These are phyloP conservation scores for Linnaemya vulpina DNA, from an alignment of 2,888 invertebrate species.

Conservation along the genomic window DNA sequence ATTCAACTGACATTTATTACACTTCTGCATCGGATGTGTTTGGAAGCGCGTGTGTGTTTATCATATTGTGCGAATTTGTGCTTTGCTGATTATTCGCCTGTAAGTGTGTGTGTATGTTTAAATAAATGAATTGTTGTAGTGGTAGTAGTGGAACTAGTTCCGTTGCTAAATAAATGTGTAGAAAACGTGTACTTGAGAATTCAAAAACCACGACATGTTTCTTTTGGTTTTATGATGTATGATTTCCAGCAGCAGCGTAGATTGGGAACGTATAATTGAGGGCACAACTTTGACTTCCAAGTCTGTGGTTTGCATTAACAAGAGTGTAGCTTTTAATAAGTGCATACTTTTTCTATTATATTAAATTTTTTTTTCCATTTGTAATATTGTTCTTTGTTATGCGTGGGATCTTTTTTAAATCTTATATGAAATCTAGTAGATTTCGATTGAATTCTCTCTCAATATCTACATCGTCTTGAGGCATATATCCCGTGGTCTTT, in stretches of 20 bases:
- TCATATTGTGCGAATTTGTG: conserved; percentile 46
- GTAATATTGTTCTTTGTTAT: too few relatives aligned
- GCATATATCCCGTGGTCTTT: too few relatives aligned
- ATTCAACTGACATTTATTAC: conserved; percentile 71
- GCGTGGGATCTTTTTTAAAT: too few relatives aligned
- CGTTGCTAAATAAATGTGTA: conserved; percentile 73
- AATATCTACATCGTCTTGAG: too few relatives aligned
- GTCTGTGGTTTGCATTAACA: neutral
- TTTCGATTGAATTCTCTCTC: too few relatives aligned
- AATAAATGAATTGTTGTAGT: too few relatives aligned
- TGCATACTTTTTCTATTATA: too few relatives aligned
- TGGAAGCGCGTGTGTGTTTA: conserved; percentile 45
- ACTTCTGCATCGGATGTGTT: conserved; percentile 63
- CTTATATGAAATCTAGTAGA: too few relatives aligned
- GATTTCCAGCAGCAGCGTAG: conserved; percentile 33
- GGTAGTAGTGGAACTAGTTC: conserved; percentile 59
- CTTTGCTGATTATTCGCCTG: conserved; percentile 4
- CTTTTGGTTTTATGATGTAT: conserved; percentile 57
- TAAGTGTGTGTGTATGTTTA: conserved; percentile 40
- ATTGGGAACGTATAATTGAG: neutral
- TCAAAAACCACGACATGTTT: conserved; percentile 69
- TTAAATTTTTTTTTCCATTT: too few relatives aligned
- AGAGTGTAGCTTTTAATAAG: too few relatives aligned
- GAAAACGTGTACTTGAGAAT: conserved; percentile 73
- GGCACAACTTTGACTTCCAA: conserved; percentile 9